Evolutionary conservation across 2,888 invertebrate genomes (phyloP).

Genomic region (Smittia aterrima): DNA sequence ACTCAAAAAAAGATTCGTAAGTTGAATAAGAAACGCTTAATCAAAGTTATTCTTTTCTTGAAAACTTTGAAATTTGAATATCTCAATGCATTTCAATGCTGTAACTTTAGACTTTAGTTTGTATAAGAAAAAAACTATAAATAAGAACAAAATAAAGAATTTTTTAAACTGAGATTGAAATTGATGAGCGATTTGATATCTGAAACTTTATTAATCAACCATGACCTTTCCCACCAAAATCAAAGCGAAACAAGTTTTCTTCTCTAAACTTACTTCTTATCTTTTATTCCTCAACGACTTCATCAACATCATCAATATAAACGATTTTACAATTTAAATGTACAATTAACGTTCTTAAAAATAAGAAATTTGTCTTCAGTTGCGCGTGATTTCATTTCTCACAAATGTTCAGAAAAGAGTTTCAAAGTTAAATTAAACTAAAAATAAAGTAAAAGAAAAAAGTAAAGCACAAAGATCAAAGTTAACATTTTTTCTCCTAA

Average conservation of each 20-base stretch:
- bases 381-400: slow-evolving; percentile 20
- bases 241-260: not conserved
- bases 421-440: too few relatives aligned
- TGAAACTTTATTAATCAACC: too few relatives aligned
- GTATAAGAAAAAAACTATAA: too few relatives aligned
- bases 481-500: not conserved
- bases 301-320: not conserved
- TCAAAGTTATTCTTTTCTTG: not conserved
- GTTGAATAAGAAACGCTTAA: not conserved
- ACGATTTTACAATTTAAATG: slow-evolving; percentile 26
- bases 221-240: too few relatives aligned
- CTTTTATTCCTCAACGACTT: not conserved
- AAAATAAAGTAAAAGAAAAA: too few relatives aligned
- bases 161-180: too few relatives aligned
- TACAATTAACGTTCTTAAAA: slow-evolving; percentile 32
- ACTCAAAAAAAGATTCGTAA: not conserved
- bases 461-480: too few relatives aligned
- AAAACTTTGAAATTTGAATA: not conserved
- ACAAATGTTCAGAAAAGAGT: not conserved
- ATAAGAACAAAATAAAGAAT: too few relatives aligned
- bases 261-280: slow-evolving; percentile 6
- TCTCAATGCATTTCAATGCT: too few relatives aligned
- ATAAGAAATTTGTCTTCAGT: slow-evolving; percentile 36
- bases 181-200: too few relatives aligned
- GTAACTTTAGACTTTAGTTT: too few relatives aligned